Evolutionary conservation across 2,797 vertebrate species (phyloP).

Genomic region (Channallabes apus): DNA sequence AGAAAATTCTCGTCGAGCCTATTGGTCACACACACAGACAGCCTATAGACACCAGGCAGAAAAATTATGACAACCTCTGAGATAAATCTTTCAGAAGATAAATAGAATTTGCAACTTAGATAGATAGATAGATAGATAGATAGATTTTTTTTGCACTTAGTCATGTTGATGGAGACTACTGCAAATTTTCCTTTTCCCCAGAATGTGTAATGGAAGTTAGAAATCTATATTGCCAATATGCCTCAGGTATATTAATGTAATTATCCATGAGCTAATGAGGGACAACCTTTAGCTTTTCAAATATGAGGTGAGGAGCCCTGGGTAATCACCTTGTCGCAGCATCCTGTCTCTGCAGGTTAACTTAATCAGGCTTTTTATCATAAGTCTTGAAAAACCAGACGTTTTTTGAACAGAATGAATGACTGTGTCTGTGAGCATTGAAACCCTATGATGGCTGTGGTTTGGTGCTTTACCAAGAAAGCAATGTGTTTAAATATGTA

Average conservation of each 20-base stretch:
- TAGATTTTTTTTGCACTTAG: not conserved
- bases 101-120: not conserved
- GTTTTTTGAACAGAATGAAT: conserved; percentile 10
- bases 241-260: conserved; percentile 36
- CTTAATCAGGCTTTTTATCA: conserved; percentile 23
- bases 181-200: not conserved
- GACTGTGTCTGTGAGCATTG: not conserved
- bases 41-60: conserved; percentile 1
- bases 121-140: not conserved
- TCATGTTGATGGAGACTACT: not conserved
- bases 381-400: conserved; percentile 29
- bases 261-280: conserved; percentile 47
- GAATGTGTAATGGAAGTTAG: not conserved
- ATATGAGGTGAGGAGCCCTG: conserved; percentile 35
- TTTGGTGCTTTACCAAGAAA: not conserved
- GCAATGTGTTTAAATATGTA: not conserved
- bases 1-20: not conserved
- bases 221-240: conserved; percentile 30
- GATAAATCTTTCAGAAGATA: conserved; percentile 20
- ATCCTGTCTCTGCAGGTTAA: conserved; percentile 28
- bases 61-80: conserved; percentile 38
- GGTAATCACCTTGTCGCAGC: conserved; percentile 36
- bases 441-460: not conserved
- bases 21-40: not conserved
- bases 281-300: conserved; percentile 35